Base-by-base conservation (phyloP, 2,888 invertebrate genomes). In the Zygothrica quintamaculata region DNA sequence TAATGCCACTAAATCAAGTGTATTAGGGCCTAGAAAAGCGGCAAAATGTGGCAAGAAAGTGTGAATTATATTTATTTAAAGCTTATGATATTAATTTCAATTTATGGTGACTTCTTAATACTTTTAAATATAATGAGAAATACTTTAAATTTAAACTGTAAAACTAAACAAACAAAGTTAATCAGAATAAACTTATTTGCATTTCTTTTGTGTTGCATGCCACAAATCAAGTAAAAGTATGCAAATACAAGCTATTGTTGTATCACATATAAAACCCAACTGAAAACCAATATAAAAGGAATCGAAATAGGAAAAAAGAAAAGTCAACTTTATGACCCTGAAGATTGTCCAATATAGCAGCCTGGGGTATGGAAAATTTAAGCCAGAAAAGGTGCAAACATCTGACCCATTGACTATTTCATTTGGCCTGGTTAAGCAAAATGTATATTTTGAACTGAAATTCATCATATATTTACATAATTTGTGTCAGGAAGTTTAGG, bases 391-490 rank as follows among this genome's bases (percentile, higher is more conserved):
- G 5, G 31, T 8, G 9, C n/a, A 9, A 8, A 42, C 48, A 64
- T 69, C 69, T 74, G 57, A 62, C 42, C 34, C 50, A 37, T 16
- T 15, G 22, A 16, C 50, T 55, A 61, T 62, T 65, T 57, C 50
- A 51, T 50, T 64, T n/a, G n/a, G n/a, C 44, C 60, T 62, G 61
- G 66, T 69, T 77, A 74, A 58, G 44, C 43, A 50, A 55, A 76
- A 76, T 65, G 47, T 56, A 43, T 56, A 33, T 56, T 61, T 60
- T 64, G 66, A 82, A 69, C 69, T 58, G 65, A 76, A 62, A 82
- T 66, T 67, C 74, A 66, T 79, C 70, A 76, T 74, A 86, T 84
- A 86, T 84, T 77, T 86, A 71, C 84, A 80, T 77, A 76, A 77
- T 85, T 79, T 57, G 46, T 26, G 31, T 46, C 37, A 57, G 59